Evolutionary conservation across 2,888 invertebrate species (phyloP), one percentile per base, ranked within the genome.

Genomic region (Sturmia bella): DNA sequence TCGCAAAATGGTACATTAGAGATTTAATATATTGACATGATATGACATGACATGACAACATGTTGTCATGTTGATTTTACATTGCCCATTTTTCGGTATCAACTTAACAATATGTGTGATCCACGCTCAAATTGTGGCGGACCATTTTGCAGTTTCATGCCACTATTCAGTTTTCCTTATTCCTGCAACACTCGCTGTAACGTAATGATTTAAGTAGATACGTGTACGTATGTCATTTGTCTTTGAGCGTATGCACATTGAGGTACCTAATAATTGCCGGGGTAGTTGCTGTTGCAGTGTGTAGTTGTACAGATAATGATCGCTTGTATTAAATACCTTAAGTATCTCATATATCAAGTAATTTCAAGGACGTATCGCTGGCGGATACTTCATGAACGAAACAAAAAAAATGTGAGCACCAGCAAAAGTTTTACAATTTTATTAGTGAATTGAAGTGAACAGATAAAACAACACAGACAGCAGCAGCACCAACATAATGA

Each of bases 251-350:
- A 56, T 64, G 73, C 73, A 64, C 45, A 74, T 56, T 63, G 73
- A 21, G 52, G 48, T 52, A 54, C 43, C 32, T n/a, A 64, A 45
- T 64, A 59, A 68, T 69, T 79, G 68, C 48, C 41, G 41, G 21
- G 19, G 32, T 80, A 54, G 59, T 52, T 48, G 70, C n/a, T 56
- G 39, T 37, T 57, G 57, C 50, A 39, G 17, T 54, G 63, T 69
- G 76, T 64, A 48, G 82, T 66, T 74, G 69, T 70, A 78, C 64
- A 78, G 88, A 88, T 88, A 87, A 87, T 86, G 87, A 88, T 88
- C 88, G 86, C 85, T 86, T 88, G 88, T 88, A 89, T 89, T 89
- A 88, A 89, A 88, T 89, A 88, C 89, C 86, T 88, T 88, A 89
- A 88, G 87, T 89, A 88, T 82, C 82, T 78, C 82, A 78, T 82